Conservation (phyloP, 2,888 invertebrate genomes). For the Dusona sp. region DNA sequence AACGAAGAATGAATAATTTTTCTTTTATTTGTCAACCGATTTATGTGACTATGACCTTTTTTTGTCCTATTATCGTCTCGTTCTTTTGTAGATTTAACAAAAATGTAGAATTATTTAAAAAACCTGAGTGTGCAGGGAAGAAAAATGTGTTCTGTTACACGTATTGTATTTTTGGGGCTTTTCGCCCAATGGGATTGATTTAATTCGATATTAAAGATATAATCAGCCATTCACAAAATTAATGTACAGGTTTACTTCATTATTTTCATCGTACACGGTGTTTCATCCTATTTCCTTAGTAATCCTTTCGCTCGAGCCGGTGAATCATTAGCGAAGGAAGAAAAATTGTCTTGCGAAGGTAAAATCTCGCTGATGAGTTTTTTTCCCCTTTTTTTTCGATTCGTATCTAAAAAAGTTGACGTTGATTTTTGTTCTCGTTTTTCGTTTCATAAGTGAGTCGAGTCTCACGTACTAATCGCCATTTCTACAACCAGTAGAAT, state of each 20-base stretch:
- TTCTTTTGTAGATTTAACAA: neutral
- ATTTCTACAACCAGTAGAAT: slow-evolving; percentile 44
- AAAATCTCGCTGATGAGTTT: neutral
- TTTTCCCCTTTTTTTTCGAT: neutral
- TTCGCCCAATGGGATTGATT: slow-evolving; percentile 27
- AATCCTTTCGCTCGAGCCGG: neutral
- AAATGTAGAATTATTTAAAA: neutral
- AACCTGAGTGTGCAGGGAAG: neutral
- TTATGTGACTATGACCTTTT: slow-evolving; percentile 31
- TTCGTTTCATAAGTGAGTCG: slow-evolving; percentile 4
- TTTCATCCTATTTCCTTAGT: neutral
- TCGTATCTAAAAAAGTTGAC: neutral
- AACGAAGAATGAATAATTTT: slow-evolving; percentile 25
- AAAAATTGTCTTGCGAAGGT: neutral
- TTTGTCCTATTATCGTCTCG: neutral
- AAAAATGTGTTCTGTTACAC: slow-evolving; percentile 4
- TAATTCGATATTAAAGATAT: slow-evolving; percentile 36
- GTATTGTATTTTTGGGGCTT: slow-evolving; percentile 26
- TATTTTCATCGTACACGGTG: slow-evolving; percentile 39
- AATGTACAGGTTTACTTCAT: slow-evolving; percentile 25
- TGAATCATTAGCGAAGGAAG: neutral
- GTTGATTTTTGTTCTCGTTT: neutral
- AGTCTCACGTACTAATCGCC: slow-evolving; percentile 36
- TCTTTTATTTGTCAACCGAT: neutral
- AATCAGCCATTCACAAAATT: neutral